Base-by-base conservation (phyloP, 2,888 invertebrate species). In the Trisateles emortualis region DNA sequence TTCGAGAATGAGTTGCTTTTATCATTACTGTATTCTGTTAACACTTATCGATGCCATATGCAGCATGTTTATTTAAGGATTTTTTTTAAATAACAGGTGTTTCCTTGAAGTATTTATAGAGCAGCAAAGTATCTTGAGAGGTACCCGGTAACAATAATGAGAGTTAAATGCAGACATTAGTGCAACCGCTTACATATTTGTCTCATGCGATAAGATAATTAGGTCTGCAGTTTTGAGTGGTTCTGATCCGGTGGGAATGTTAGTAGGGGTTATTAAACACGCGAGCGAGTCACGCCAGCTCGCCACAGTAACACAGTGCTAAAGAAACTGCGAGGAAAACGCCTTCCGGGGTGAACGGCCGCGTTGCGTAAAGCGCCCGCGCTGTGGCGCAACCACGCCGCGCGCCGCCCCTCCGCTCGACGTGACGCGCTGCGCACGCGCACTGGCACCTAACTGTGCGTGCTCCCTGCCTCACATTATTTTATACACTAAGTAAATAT, bases 281-380 rank as follows among this genome's bases (percentile, higher is more conserved):
- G 90, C 87, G 80, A 90, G 68, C 81, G 59, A 81, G 86, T 87
- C 92, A 92, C 90, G 92, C 92, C 87, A 92, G 79, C 80, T 69
- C 68, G 84, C 82, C 86, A 83, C 86, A 88, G 83, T 88, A 91
- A 89, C 90, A 90, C 81, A 90, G 85, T 88, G 86, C 75, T 87
- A 88, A 89, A 91, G 91, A 90, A 91, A 90, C 90, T 84, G 84
- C 80, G 79, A 89, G 90, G 91, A 90, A 91, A 92, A 90, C 85
- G 88, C 83, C 91, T 92, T 92, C 92, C 92, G 92, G 92, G 92
- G 92, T 92, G 85, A 92, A 91, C 70, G 90, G 82, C 88, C 91
- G 81, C 76, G 88, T 92, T 92, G 92, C 92, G 91, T 90, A 92
- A 92, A 91, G 81, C 79, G 81, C 77, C 69, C 72, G 78, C 74